phyloP scores from a whole-genome alignment of 2,888 invertebrate species.

The Sepioteuthis lessoniana region DNA sequence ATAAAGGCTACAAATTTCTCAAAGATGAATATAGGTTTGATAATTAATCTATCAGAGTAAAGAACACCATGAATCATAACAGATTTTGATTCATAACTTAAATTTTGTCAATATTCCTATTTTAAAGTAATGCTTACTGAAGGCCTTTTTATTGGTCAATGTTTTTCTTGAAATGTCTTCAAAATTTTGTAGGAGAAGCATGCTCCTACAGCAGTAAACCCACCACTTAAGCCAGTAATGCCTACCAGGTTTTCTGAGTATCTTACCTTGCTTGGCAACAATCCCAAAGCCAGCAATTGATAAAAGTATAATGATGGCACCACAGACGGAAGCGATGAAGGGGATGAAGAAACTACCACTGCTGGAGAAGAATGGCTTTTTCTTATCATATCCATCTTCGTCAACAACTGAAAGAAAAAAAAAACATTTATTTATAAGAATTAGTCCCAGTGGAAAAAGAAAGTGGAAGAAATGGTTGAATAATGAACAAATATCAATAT shows the following conservation, averaged over 20 bases:
- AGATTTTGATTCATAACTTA: too few species aligned
- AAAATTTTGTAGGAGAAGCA: too few species aligned
- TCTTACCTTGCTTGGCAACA: constrained; percentile 64
- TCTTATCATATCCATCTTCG: constrained; percentile 41
- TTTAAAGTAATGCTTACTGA: too few species aligned
- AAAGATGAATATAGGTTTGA: too few species aligned
- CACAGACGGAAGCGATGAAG: constrained; percentile 65
- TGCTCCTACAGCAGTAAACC: too few species aligned
- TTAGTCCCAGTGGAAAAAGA: background rate
- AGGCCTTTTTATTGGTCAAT: too few species aligned
- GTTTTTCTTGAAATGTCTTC: too few species aligned
- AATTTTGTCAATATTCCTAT: too few species aligned
- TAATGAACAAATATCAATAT: background rate
- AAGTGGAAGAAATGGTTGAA: background rate
- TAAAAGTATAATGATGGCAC: constrained; percentile 61
- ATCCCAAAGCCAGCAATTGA: constrained; percentile 65
- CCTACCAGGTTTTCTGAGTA: background rate
- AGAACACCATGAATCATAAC: too few species aligned
- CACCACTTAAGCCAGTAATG: too few species aligned
- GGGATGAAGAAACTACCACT: constrained; percentile 60
- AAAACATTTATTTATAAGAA: background rate
- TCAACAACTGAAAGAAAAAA: constrained; percentile 39
- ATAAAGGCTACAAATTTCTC: too few species aligned
- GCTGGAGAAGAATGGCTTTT: constrained; percentile 45
- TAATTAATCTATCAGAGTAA: too few species aligned